phyloP scores from a whole-genome alignment of 2,888 invertebrate species.

The Epinotia demarniana region DNA sequence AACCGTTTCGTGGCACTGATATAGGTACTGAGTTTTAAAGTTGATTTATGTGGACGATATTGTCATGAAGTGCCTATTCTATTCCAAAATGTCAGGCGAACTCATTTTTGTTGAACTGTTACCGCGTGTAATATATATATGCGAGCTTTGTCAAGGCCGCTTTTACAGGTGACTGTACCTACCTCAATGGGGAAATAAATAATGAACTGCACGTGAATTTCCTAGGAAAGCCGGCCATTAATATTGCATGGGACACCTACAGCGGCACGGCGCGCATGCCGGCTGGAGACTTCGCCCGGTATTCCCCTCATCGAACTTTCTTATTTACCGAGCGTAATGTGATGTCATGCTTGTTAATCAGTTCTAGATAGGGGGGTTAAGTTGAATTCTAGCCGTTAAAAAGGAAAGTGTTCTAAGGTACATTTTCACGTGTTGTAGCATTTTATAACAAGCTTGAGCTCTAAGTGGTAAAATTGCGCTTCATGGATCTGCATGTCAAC shows the following conservation, averaged over 20 bases:
- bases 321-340: conserved; percentile 25
- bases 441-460: no score
- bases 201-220: conserved; percentile 62
- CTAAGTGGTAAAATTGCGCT: no score
- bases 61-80: no score
- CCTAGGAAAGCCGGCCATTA: conserved; percentile 61
- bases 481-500: no score
- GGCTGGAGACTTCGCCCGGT: conserved; percentile 4
- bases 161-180: not conserved
- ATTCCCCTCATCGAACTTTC: conserved; percentile 32
- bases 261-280: conserved; percentile 45
- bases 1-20: no score
- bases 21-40: no score
- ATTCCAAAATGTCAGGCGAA: no score
- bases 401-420: not conserved
- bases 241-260: conserved; percentile 63
- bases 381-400: not conserved
- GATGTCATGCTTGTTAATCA: conserved; percentile 25
- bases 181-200: conserved; percentile 41
- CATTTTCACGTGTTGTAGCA: no score
- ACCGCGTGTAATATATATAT: no score
- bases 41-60: no score
- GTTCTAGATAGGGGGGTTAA: not conserved
- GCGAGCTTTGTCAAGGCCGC: not conserved
- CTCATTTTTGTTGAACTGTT: no score